A percentile compares a stretch with the other conserved stretches of the same genome.
Conservation (phyloP, 35 echinoderm and acorn worm species). For the Diadema setosum region DNA sequence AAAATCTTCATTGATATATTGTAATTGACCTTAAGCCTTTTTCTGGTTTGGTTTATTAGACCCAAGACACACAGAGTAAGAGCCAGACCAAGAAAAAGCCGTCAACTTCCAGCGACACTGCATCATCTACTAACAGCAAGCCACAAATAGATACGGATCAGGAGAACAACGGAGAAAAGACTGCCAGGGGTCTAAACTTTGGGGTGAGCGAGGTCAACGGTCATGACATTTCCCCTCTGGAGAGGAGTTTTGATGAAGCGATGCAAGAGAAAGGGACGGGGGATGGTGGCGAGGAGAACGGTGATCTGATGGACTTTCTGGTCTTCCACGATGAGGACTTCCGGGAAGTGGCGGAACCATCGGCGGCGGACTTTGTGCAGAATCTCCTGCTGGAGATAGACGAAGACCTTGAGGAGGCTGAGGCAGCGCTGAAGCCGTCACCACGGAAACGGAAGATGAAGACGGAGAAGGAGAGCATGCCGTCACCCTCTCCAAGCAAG, state of each 20-base stretch:
- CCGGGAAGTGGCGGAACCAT: background rate
- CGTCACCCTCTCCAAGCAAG: background rate
- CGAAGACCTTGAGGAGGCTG: background rate
- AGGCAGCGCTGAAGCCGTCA: background rate
- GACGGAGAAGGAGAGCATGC: conserved; percentile 2
- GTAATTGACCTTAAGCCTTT: too few species aligned
- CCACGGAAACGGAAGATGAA: conserved; percentile 24
- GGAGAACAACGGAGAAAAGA: background rate
- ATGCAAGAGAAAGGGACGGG: too few species aligned
- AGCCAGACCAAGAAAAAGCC: too few species aligned
- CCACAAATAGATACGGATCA: too few species aligned
- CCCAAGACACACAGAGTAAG: too few species aligned
- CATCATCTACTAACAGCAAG: too few species aligned
- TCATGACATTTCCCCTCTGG: background rate
- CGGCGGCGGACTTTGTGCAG: background rate
- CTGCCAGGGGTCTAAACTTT: background rate
- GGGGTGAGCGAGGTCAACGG: background rate
- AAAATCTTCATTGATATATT: too few species aligned
- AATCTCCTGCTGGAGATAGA: background rate
- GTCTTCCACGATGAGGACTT: background rate
- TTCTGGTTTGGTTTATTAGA: too few species aligned
- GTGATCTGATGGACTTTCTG: background rate
- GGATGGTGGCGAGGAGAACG: background rate
- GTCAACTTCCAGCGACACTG: too few species aligned
- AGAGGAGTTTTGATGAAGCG: background rate